These are phyloP conservation scores for Aleiodes testaceus DNA, from an alignment of 2,888 invertebrate genomes.

Conservation along the genomic window DNA sequence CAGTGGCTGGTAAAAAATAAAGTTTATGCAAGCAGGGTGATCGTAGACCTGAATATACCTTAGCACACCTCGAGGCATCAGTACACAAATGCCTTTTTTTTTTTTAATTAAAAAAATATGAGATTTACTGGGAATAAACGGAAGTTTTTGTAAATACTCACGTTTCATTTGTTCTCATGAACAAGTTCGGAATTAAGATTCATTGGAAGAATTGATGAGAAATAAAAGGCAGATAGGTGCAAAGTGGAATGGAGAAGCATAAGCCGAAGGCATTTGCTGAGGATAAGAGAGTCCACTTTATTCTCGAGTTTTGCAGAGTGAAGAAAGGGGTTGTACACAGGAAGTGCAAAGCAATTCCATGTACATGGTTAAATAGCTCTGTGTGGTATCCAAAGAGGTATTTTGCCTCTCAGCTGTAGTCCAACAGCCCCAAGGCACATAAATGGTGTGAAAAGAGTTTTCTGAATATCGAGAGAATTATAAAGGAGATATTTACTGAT, in stretches of 20 bases:
- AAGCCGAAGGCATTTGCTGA: slow-evolving; percentile 46
- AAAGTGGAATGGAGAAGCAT: slow-evolving; percentile 48
- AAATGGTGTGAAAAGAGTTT: not conserved
- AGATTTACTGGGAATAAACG: slow-evolving; percentile 4
- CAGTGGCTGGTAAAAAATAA: slow-evolving; percentile 29
- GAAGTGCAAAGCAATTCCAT: slow-evolving; percentile 2
- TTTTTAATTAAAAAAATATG: not conserved
- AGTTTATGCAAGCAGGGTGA: slow-evolving; percentile 18
- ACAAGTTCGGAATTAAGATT: no score
- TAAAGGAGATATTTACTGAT: not conserved
- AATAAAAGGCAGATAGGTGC: slow-evolving; percentile 52
- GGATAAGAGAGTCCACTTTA: slow-evolving; percentile 47
- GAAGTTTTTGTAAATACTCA: slow-evolving; percentile 38
- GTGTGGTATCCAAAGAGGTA: slow-evolving; percentile 13
- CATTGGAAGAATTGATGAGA: no score
- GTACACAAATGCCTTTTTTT: not conserved
- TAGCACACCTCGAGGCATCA: slow-evolving; percentile 10
- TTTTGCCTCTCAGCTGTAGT: slow-evolving; percentile 11
- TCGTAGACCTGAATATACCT: slow-evolving; percentile 29
- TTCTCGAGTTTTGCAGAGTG: slow-evolving; percentile 33
- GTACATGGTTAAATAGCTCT: not conserved
- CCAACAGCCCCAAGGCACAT: not conserved
- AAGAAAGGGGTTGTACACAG: not conserved
- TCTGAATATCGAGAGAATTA: not conserved
- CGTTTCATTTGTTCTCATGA: slow-evolving; percentile 40